Evolutionary conservation across 2,113 vertebrate species (phyloP), one percentile per base, ranked within the genome.

Genomic region (Cololabis saira): DNA sequence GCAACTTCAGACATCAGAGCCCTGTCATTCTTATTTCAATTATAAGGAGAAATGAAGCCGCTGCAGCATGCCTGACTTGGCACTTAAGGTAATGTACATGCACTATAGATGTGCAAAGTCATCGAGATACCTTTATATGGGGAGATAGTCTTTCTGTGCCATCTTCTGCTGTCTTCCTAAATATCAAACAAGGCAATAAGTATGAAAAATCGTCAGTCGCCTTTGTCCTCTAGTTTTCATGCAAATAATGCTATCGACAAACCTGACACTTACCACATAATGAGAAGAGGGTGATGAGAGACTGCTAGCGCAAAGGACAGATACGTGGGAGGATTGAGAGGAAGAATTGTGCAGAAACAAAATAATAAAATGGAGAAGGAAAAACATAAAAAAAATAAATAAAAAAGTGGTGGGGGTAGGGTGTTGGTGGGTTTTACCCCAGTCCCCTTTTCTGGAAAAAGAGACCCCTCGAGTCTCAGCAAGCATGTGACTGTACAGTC

Each of bases 181-280:
- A 83, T 80, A 88, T 85, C 83, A 85, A 75, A 80, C 67, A 56
- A 12, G 60, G 41, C 61, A 52, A 67, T 81, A 56, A 79, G 80
- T 57, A 69, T 80, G 78, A 90, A 74, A 82, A 86, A 78, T 74
- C 30, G 56, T 75, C 74, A 2, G 52, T 57, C 18, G 70, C 71
- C 75, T 74, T 80, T 83, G 77, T 82, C 87, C 85, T 85, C 18
- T 51, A 54, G 53, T 82, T 74, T 83, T 83, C 84, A 85, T 88
- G 89, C 85, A 87, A 89, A 87, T 88, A 78, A 68, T 49, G n/a
- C 59, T 67, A 61, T 82, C 52, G 76, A 83, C 81, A 78, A 84
- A 85, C 61, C 63, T 76, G 84, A 83, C 82, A 83, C 83, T 90
- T 74, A 77, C 49, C 78, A 76, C 74, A 54, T 89, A 86, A 87